Percentiles rank a stretch among this genome's conserved stretches.
phyloP scores from a whole-genome alignment of 2,113 vertebrate genomes.

The Girardinichthys multiradiatus region DNA sequence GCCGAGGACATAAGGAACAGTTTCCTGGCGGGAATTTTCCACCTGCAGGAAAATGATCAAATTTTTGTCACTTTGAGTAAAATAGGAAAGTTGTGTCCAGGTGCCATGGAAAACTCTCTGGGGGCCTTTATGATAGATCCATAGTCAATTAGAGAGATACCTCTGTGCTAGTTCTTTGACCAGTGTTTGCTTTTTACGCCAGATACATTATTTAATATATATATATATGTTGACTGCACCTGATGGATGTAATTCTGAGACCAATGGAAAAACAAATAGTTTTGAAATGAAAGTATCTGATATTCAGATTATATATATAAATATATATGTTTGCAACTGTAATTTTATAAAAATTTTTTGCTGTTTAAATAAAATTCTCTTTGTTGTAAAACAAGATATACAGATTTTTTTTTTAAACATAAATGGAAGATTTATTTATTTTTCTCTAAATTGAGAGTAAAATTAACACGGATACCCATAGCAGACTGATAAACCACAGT shows the following conservation, averaged over 20 bases:
- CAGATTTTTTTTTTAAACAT: background rate
- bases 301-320: slow-evolving; percentile 58
- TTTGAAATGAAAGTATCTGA: slow-evolving; percentile 66
- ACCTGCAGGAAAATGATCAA: slow-evolving; percentile 40
- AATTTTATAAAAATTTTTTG: slow-evolving; percentile 27
- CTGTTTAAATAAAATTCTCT: slow-evolving; percentile 45
- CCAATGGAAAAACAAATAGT: slow-evolving; percentile 14
- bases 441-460: slow-evolving; percentile 1
- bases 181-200: background rate
- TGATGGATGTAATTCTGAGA: slow-evolving; percentile 20
- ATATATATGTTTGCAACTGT: slow-evolving; percentile 8
- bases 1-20: slow-evolving; percentile 59
- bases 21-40: slow-evolving; percentile 74
- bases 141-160: background rate
- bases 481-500: slow-evolving; percentile 23
- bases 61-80: slow-evolving; percentile 66
- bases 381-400: background rate
- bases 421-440: background rate
- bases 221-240: slow-evolving; percentile 10
- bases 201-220: slow-evolving; percentile 22
- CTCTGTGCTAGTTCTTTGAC: slow-evolving; percentile 2
- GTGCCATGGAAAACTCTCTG: slow-evolving; percentile 62
- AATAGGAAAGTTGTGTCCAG: background rate
- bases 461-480: slow-evolving; percentile 1
- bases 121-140: slow-evolving; percentile 75